Base-by-base conservation (phyloP, 2,888 invertebrate species). In the Lepidonotus clava region DNA sequence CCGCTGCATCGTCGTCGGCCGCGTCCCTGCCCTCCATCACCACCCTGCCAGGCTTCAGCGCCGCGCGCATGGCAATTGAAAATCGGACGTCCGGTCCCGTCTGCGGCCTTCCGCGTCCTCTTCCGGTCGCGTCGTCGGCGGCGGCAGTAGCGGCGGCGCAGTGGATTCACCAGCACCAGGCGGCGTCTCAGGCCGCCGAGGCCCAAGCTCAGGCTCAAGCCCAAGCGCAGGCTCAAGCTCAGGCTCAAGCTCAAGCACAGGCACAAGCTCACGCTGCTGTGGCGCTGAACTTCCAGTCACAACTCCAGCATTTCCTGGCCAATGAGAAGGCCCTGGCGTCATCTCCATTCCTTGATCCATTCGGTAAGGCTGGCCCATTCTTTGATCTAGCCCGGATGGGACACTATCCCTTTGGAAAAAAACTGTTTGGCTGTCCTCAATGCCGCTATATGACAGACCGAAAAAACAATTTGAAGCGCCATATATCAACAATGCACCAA, bases 401-500 rank as follows among this genome's bases (percentile, higher is more conserved):
- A 84, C 53, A 51, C 34, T 84, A 84, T 66, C 56, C 61, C 8
- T 67, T 66, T 56, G 67, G 86, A n/a, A 89, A 89, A 84, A 90
- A 91, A 77, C 80, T 89, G 5, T 91, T 90, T 87, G 91, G 92
- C 2, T 93, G 93, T 86, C 91, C 91, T 0, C 91, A 92, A 84
- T 93, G 93, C 85, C 88, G 90, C 28, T 94, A 94, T 86, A 88
- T 90, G 21, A 94, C 94, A 0, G 93, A 93, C 89, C 89, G 93
- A 8, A 94, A 93, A 89, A 93, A 93, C 89, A 94, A 94, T 88
- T 91, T 94, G 46, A 94, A 94, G 87, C 90, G 94, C 2, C 94
- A 94, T 89, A 92, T 93, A 41, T 90, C 92, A 2, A 94, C 94
- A 0, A 94, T 94, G 94, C 94, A 94, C 88, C 92, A 92, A 46